Conservation (phyloP, 2,797 vertebrate species). For the Peromyscus eremicus region DNA sequence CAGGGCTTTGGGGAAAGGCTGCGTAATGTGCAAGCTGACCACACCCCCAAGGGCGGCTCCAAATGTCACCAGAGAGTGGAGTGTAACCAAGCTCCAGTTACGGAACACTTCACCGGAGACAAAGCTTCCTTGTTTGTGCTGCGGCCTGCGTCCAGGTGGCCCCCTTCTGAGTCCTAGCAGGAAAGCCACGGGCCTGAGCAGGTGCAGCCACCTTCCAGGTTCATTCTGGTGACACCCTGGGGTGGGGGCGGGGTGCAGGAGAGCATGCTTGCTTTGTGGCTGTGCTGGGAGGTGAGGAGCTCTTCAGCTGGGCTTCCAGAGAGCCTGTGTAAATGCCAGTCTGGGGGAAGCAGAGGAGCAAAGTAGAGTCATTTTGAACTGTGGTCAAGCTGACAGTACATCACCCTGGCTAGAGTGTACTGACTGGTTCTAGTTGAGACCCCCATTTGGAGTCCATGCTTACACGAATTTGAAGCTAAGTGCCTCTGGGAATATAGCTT, state of each 20-base stretch:
- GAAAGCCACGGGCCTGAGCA: neutral
- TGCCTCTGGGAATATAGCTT: neutral
- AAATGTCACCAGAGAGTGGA: conserved; percentile 31
- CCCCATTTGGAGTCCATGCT: conserved; percentile 15
- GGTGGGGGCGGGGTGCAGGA: neutral
- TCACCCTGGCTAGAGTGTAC: neutral
- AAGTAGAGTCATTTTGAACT: neutral
- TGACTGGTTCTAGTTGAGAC: neutral
- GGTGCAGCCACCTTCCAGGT: conserved; percentile 40
- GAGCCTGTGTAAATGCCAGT: neutral
- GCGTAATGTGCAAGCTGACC: neutral
- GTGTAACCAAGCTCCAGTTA: conserved; percentile 45
- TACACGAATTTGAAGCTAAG: neutral
- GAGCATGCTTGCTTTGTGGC: neutral
- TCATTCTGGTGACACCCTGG: neutral
- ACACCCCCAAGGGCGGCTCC: neutral
- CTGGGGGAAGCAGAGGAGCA: neutral
- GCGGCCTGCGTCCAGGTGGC: neutral
- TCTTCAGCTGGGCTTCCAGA: neutral
- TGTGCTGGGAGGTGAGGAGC: too few relatives aligned
- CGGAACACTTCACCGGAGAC: conserved; percentile 43
- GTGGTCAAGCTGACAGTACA: neutral
- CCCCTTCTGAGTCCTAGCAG: conserved; percentile 48
- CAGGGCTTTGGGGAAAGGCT: conserved; percentile 39
- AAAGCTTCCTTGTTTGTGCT: conserved; percentile 65